Percentiles rank a stretch among this genome's conserved stretches.
Evolutionary conservation across 1,140 invertebrate species (phyloP).

Genomic region (Gyrodactylus bullatarudis): DNA sequence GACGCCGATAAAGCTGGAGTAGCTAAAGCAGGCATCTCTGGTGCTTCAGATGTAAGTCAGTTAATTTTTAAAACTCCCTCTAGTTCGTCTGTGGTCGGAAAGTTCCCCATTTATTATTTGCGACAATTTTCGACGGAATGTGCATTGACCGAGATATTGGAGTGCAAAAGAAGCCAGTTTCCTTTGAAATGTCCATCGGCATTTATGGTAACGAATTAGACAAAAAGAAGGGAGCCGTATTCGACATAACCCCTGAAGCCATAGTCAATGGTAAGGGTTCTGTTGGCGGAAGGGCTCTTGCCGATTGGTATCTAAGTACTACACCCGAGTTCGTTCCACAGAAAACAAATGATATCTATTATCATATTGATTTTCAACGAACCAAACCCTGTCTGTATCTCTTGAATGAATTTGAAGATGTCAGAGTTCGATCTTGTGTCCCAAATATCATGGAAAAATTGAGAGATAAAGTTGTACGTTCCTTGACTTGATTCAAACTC

Average conservation of each 20-base stretch:
- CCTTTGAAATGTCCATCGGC: slow-evolving; percentile 7
- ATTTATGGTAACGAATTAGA: background rate
- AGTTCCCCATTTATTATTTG: background rate
- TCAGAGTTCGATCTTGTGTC: background rate
- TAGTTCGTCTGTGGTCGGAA: background rate
- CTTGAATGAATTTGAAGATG: background rate
- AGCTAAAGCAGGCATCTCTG: too few relatives aligned
- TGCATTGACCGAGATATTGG: slow-evolving; percentile 3
- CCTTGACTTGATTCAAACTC: slow-evolving; percentile 9
- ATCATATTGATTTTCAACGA: background rate
- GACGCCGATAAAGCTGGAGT: background rate
- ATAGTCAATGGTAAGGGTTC: background rate
- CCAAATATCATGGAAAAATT: slow-evolving; percentile 4
- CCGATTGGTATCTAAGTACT: background rate
- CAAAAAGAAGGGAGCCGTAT: background rate
- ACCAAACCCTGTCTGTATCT: background rate
- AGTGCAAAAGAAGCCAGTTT: background rate
- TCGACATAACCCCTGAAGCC: background rate
- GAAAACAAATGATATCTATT: slow-evolving; percentile 1
- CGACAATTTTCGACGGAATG: background rate
- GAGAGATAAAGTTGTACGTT: background rate
- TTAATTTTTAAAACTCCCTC: background rate
- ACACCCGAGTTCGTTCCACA: background rate
- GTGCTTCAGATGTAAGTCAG: background rate
- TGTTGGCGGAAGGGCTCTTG: background rate